Conservation (phyloP, 2,888 invertebrate genomes). For the Cheilosia urbana region DNA sequence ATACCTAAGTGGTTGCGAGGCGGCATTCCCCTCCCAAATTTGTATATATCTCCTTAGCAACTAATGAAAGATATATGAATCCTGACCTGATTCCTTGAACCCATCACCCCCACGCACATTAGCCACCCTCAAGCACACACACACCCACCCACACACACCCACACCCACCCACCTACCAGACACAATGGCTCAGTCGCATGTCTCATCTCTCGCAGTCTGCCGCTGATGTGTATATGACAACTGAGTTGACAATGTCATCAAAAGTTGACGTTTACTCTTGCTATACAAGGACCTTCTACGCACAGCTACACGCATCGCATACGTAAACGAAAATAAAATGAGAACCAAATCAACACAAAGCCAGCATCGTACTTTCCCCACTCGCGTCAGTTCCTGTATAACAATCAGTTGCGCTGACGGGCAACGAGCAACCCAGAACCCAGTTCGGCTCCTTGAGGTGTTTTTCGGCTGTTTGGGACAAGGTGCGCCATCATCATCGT, state of each 20-base stretch:
- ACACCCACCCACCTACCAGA: not conserved
- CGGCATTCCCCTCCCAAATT: too few species aligned
- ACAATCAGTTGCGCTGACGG: constrained; percentile 65
- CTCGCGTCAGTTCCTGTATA: not conserved
- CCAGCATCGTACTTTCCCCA: constrained; percentile 27
- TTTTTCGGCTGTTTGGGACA: constrained; percentile 56
- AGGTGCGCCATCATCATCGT: constrained; percentile 47
- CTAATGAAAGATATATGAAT: not conserved
- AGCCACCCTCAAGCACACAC: constrained; percentile 10
- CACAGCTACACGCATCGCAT: constrained; percentile 27
- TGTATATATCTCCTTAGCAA: too few species aligned
- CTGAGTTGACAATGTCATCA: constrained; percentile 84
- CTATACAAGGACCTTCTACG: constrained; percentile 57
- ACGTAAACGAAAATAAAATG: not conserved
- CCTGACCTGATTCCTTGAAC: constrained; percentile 33
- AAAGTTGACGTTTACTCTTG: constrained; percentile 79
- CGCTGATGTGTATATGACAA: constrained; percentile 83
- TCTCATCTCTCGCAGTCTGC: constrained; percentile 78
- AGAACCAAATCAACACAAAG: constrained; percentile 49
- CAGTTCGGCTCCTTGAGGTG: constrained; percentile 54
- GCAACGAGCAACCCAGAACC: constrained; percentile 45
- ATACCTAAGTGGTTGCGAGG: too few species aligned
- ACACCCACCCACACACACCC: constrained; percentile 7
- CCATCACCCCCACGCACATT: constrained; percentile 9
- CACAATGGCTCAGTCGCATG: constrained; percentile 43